A percentile compares a stretch with the other conserved stretches of the same genome.
Conservation (phyloP, 37 sponge, comb jelly and placozoan species). For the Amphimedon queenslandica region DNA sequence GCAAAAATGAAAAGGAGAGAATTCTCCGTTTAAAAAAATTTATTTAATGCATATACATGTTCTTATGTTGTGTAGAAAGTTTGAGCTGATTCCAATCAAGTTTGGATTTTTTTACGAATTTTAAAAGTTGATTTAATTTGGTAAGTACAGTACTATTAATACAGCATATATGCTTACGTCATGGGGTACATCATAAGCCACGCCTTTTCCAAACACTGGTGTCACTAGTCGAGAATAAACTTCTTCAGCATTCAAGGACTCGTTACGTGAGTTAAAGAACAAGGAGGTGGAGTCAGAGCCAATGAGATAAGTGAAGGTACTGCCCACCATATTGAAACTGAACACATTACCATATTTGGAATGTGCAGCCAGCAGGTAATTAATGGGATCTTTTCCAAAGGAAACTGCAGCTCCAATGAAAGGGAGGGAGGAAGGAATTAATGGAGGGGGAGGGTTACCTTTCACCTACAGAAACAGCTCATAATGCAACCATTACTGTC, state of each 20-base stretch:
- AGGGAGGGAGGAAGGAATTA: conserved; percentile 63
- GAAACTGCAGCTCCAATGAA: conserved; percentile 71
- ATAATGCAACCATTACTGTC: background rate
- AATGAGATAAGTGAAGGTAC: conserved; percentile 81
- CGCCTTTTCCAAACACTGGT: conserved; percentile 91
- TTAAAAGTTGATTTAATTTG: too few relatives aligned
- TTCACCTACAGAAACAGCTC: background rate
- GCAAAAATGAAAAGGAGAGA: too few relatives aligned
- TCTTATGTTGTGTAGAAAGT: too few relatives aligned
- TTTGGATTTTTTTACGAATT: too few relatives aligned
- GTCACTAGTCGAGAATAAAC: conserved; percentile 74
- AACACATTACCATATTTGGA: conserved; percentile 80
- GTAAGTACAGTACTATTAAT: too few relatives aligned
- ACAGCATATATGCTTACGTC: conserved; percentile 15
- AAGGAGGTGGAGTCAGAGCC: conserved; percentile 61
- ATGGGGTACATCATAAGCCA: conserved; percentile 83
- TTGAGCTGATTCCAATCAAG: too few relatives aligned
- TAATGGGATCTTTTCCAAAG: conserved; percentile 73
- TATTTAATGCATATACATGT: too few relatives aligned
- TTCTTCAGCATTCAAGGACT: conserved; percentile 84
- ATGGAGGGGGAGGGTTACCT: conserved; percentile 17
- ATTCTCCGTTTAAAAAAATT: too few relatives aligned
- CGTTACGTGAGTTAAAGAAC: conserved; percentile 84
- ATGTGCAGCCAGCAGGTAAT: conserved; percentile 55
- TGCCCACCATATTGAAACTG: conserved; percentile 85